phyloP scores from a whole-genome alignment of 2,797 vertebrate species.

The Myripristis jacobus region DNA sequence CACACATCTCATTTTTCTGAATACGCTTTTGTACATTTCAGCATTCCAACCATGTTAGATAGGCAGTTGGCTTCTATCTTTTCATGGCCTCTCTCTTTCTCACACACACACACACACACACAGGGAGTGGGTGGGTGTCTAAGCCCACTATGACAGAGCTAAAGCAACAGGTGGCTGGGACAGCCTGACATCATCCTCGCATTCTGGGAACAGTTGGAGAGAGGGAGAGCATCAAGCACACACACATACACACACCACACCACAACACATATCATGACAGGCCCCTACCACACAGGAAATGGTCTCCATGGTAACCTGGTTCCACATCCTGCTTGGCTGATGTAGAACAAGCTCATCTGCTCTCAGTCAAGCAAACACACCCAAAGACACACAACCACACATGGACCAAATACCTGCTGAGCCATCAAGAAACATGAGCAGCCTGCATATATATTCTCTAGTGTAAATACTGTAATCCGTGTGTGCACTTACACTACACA shows the following conservation, averaged over 20 bases:
- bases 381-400: too few species aligned
- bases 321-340: constrained; percentile 71
- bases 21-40: neutral
- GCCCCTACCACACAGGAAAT: constrained; percentile 68
- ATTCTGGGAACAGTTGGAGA: constrained; percentile 36
- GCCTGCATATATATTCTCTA: neutral
- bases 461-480: neutral
- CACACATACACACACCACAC: neutral
- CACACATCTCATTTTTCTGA: neutral
- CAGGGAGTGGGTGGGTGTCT: neutral
- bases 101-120: neutral
- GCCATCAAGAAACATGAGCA: neutral
- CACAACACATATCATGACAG: constrained; percentile 17
- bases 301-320: constrained; percentile 69
- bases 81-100: too few species aligned
- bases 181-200: constrained; percentile 48
- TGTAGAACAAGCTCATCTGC: constrained; percentile 20
- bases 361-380: constrained; percentile 5
- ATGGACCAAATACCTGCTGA: neutral
- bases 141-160: constrained; percentile 35
- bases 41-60: neutral
- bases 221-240: constrained; percentile 13
- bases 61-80: neutral
- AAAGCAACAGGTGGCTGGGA: constrained; percentile 67
- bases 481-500: too few species aligned